Evolutionary conservation across 2,113 vertebrate genomes (phyloP), one percentile per base, ranked within the genome.

Genomic region (Nestor notabilis): DNA sequence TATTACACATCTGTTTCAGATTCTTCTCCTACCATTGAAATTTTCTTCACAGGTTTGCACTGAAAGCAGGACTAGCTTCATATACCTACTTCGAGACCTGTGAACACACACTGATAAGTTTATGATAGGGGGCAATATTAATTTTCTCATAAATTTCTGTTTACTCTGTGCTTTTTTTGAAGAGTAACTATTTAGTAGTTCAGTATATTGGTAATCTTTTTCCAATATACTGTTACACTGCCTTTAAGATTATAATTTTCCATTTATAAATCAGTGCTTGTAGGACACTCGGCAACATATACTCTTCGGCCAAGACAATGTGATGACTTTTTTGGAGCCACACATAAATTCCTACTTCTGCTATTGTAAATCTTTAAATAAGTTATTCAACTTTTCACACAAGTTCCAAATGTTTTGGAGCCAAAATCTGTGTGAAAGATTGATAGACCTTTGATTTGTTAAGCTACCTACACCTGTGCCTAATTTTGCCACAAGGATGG

Each of bases 181-280:
- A 91, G 21, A 80, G 53, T 58, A 88, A 4, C 31, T 88, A 29
- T 56, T 70, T 77, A 72, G 17, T n/a, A 41, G 11, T 76, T 75
- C 46, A 64, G 12, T 55, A 24, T 35, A 39, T 43, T 70, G 24
- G 37, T 58, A 74, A 58, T 44, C 12, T 84, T 79, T 76, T 63
- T 31, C 41, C 20, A 39, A 35, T 31, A 63, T 37, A 37, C 24
- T 66, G 13, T 53, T 60, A n/a, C 18, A 41, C 12, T 85, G 5
- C 24, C 39, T 82, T 89, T 64, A 83, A 83, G 41, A 71, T 83
- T 90, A 47, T 87, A 49, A 41, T 71, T 80, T 87, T 85, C 75
- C 33, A 9, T 80, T 78, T 82, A 78, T 90, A 87, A 94, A 95
- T 92, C 27, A 75, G 33, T 78, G 61, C 95, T 88, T 96, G 58